Percentiles rank a stretch among this genome's conserved stretches.
These are phyloP conservation scores for Nemopilema nomurai DNA, from an alignment of 30 jellyfish, hydroid and myxozoan species.

Conservation along the genomic window DNA sequence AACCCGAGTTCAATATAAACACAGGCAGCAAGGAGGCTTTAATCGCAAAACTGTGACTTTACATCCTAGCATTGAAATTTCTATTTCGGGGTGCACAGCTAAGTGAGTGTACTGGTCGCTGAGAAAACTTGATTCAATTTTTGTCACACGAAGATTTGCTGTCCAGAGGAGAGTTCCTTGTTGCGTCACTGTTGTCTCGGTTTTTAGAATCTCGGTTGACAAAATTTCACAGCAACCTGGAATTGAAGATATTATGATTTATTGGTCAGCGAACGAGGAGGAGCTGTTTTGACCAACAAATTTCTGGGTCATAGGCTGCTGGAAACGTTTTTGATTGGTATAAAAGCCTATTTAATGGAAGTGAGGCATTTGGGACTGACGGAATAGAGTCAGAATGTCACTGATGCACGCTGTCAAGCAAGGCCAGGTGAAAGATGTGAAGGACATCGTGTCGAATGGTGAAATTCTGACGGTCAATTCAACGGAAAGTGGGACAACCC, in stretches of 20 bases:
- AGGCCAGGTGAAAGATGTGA: slow-evolving; percentile 46
- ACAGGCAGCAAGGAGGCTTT: neutral
- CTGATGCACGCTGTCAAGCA: slow-evolving; percentile 54
- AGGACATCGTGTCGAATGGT: slow-evolving; percentile 30
- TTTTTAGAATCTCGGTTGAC: neutral
- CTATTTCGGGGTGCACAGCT: neutral
- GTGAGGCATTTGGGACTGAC: neutral
- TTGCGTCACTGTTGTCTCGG: neutral
- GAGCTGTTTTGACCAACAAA: neutral
- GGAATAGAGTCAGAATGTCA: slow-evolving; percentile 15
- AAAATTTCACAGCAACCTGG: neutral
- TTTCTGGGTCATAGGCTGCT: neutral
- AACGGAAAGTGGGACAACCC: slow-evolving; percentile 52
- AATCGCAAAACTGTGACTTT: neutral
- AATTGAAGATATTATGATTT: neutral
- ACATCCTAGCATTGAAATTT: neutral
- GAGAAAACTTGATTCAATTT: neutral
- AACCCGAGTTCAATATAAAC: neutral
- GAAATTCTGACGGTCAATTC: slow-evolving; percentile 28
- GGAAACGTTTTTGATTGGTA: neutral
- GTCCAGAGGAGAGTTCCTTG: neutral
- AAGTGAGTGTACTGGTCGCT: neutral
- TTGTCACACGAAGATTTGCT: neutral
- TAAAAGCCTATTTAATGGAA: neutral
- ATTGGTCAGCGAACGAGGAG: neutral